Evolutionary conservation across 2,797 vertebrate genomes (phyloP).

Genomic region (Rhadinocentrus ornatus): DNA sequence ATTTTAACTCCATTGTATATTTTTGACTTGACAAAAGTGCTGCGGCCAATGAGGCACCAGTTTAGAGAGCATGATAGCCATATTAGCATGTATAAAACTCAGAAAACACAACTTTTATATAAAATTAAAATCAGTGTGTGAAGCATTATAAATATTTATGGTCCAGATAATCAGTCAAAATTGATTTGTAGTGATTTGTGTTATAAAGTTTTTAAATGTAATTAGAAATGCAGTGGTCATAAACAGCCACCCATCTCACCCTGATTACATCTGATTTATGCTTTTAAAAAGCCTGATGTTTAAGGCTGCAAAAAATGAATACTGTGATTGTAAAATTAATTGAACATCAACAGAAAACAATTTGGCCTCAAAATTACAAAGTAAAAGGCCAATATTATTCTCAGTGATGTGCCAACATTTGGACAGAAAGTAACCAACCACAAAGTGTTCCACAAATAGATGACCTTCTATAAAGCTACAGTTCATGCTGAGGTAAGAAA

Average conservation of each 20-base stretch:
- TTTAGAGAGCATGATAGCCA: conserved; percentile 51
- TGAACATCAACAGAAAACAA: not conserved
- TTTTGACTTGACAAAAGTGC: conserved; percentile 40
- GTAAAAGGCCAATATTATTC: not conserved
- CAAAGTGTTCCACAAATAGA: not conserved
- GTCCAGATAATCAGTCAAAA: conserved; percentile 50
- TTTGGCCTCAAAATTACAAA: conserved; percentile 11
- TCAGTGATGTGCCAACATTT: not conserved
- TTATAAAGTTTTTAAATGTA: conserved; percentile 46
- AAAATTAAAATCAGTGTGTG: conserved; percentile 38
- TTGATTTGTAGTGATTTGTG: conserved; percentile 43
- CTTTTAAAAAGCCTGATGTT: conserved; percentile 12
- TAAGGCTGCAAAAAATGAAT: conserved; percentile 20
- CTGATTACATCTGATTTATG: conserved; percentile 12
- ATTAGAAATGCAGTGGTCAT: conserved; percentile 14
- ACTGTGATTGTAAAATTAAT: conserved; percentile 23
- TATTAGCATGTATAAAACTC: conserved; percentile 44
- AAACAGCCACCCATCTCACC: conserved; percentile 4
- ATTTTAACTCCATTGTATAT: conserved; percentile 47
- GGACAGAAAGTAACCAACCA: conserved; percentile 2
- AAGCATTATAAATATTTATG: conserved; percentile 45
- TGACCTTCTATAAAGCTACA: not conserved
- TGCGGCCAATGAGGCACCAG: conserved; percentile 36
- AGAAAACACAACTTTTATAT: conserved; percentile 26
- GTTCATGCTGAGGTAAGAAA: not conserved